Base-by-base conservation (phyloP, 2,888 invertebrate genomes). In the Mesodorylaimus sp. region DNA sequence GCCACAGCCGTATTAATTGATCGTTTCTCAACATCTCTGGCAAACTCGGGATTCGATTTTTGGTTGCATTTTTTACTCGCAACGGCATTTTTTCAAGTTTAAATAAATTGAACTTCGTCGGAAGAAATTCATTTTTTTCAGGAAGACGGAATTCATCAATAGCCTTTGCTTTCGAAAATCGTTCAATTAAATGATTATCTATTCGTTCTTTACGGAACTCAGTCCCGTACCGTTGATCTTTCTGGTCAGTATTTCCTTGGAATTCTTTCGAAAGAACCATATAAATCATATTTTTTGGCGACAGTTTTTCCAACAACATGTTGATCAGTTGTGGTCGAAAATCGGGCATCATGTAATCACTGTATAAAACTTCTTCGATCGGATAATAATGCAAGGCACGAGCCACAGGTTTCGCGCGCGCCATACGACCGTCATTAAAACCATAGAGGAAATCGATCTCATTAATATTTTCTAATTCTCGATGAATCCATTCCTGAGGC, bases 201-300 rank as follows among this genome's bases (percentile, higher is more conserved):
- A 93, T 81, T 52, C 77, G 73, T 51, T 79, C 78, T 39, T 79
- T 73, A 32, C 78, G 75, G 64, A 83, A 91, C 59, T 84, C 81
- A 0, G 89, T 89, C 1, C 85, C 85, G 66, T 93, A 97, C 84
- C 87, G 91, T 0, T 78, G 76, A 63, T 93, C 91, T 0, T 71
- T 74, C 58, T 77, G 71, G 23, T 79, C 75, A 10, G 81, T 39
- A 13, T 27, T 23, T 2, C 75, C 73, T 55, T 78, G 77, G 66
- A 80, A 86, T 57, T 75, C 78, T 73, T 89, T 82, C 3, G 82
- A 82, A 3, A 87, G 62, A 2, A 74, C 67, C 26, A 65, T 61
- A 37, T 53, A 54, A 24, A 48, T 73, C 53, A 86, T 78, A 58
- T 84, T 86, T 7, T 83, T 77, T 0, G 91, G 87, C 0, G 73